Evolutionary conservation across 2,888 invertebrate genomes (phyloP), one percentile per base, ranked within the genome.

Genomic region (Lepidocyrtoides sp.): DNA sequence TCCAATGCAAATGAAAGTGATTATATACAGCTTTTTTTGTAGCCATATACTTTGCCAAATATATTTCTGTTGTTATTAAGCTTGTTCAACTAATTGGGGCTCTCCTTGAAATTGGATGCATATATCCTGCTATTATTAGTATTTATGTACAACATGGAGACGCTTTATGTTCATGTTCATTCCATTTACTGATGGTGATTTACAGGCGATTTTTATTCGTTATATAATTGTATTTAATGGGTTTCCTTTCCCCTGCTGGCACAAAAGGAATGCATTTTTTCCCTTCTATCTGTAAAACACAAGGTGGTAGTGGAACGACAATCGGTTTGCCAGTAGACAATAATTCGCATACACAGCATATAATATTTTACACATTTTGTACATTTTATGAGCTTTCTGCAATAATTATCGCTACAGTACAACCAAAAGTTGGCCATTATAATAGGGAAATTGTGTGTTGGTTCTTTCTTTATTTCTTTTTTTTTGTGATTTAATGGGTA

Each of bases 191-290:
- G 17, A 60, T 26, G 60, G 20, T 60, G 60, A 60, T 60, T 60
- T 60, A 60, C 60, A 26, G 12, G 60, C 60, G 26, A 1, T 2
- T 60, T 60, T 60, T 20, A 17, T 20, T 10, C 26, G 10, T 60
- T 26, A 60, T 60, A 60, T 60, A 60, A 60, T 60, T 60, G 60
- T 60, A 26, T 12, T 60, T 60, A 60, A 60, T 60, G 60, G 60
- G 10, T 23, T 60, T 60, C 60, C 60, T 60, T 60, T 60, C 26
- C 26, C 60, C 10, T 60, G 20, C 14, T 60, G 14, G 5, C 7
- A 60, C 60, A 60, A 23, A 51, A 8, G 14, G 26, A 60, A 60
- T 51, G 60, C 10, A 41, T 41, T 41, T 41, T 41, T 41, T 41
- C 5, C 41, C n/a, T n/a, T n/a, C n/a, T n/a, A n/a, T n/a, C n/a